These are phyloP conservation scores for Ianthella basta DNA, from an alignment of 37 sponge, comb jelly and placozoan species.

Conservation along the genomic window DNA sequence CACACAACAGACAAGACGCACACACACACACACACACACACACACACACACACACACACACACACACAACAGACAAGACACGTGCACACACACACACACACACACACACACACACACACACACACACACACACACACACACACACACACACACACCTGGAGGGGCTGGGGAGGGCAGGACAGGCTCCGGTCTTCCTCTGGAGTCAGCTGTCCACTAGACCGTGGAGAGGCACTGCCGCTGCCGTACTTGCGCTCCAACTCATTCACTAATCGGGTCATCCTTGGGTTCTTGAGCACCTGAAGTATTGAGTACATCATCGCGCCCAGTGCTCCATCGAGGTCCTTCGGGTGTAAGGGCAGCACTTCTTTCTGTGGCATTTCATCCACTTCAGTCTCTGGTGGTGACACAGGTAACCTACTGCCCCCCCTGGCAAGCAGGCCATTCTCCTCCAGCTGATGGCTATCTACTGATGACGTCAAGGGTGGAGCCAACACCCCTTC, in stretches of 20 bases:
- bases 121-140: not conserved
- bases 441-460: too few relatives aligned
- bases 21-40: too few relatives aligned
- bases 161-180: constrained; percentile 4
- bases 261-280: not conserved
- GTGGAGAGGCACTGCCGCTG: not conserved
- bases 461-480: too few relatives aligned
- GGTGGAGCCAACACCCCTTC: too few relatives aligned
- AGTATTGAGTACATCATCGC: constrained; percentile 31
- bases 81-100: too few relatives aligned
- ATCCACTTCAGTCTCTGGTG: not conserved
- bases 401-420: not conserved
- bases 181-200: not conserved
- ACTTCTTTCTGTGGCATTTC: too few relatives aligned
- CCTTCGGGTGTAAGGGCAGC: not conserved
- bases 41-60: too few relatives aligned
- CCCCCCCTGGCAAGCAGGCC: too few relatives aligned
- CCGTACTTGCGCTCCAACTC: constrained; percentile 30
- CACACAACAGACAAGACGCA: too few relatives aligned
- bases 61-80: too few relatives aligned
- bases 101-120: too few relatives aligned
- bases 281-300: constrained; percentile 34
- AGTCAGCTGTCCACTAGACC: not conserved
- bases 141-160: constrained; percentile 21
- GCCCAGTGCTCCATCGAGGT: constrained; percentile 7